Percentiles rank a stretch among this genome's conserved stretches.
phyloP scores from a whole-genome alignment of 1,140 invertebrate genomes.

The Rhyacophila brunnea region DNA sequence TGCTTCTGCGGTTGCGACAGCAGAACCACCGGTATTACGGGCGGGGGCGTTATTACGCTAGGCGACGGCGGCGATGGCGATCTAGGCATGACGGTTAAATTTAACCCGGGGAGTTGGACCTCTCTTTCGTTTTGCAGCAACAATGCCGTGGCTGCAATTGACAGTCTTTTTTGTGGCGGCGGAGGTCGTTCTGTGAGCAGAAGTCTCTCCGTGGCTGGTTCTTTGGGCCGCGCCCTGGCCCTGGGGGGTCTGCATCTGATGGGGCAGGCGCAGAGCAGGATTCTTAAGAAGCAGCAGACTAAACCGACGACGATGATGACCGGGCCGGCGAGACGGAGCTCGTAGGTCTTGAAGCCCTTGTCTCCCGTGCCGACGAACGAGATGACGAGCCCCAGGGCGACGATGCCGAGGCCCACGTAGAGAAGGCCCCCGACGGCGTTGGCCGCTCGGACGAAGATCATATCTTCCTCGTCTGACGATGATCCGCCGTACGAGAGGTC shows the following conservation, averaged over 20 bases:
- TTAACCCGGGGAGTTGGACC: slow-evolving; percentile 9
- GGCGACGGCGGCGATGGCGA: slow-evolving; percentile 41
- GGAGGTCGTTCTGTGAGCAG: slow-evolving; percentile 48
- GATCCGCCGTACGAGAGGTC: slow-evolving; percentile 71
- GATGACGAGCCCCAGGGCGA: slow-evolving; percentile 78
- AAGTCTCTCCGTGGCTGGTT: slow-evolving; percentile 36
- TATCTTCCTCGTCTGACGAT: slow-evolving; percentile 65
- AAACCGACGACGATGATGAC: slow-evolving; percentile 64
- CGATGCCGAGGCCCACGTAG: slow-evolving; percentile 80
- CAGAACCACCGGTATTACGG: slow-evolving; percentile 17
- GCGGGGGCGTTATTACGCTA: slow-evolving; percentile 22
- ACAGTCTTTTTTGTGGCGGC: slow-evolving; percentile 29
- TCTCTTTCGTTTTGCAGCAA: slow-evolving; percentile 28
- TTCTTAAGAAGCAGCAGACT: slow-evolving; percentile 58
- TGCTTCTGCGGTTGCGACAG: slow-evolving; percentile 20
- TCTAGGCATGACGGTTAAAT: slow-evolving; percentile 9
- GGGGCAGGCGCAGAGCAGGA: slow-evolving; percentile 58
- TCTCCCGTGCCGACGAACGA: slow-evolving; percentile 87
- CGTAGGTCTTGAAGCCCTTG: slow-evolving; percentile 84
- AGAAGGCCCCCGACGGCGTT: slow-evolving; percentile 60
- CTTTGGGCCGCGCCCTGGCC: slow-evolving; percentile 18
- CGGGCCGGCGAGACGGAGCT: slow-evolving; percentile 79
- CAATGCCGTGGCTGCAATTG: slow-evolving; percentile 25
- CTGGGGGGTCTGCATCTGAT: slow-evolving; percentile 31
- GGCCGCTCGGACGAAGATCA: slow-evolving; percentile 45